Base-by-base conservation (phyloP, 92 coral and sea anemone genomes). In the Zoanthus sociatus region DNA sequence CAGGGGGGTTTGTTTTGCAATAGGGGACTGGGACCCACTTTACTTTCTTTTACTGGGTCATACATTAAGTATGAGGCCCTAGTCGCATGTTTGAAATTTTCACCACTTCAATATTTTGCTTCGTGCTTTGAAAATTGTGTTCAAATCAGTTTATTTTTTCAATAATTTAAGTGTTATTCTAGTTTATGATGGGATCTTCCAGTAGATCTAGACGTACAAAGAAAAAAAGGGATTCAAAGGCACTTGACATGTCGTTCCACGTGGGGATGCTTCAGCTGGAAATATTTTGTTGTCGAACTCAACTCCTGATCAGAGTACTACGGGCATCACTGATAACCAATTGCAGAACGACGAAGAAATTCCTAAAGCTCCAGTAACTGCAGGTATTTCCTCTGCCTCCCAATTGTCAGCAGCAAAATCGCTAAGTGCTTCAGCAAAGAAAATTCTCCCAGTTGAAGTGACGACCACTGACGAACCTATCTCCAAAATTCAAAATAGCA, bases 171-270 rank as follows among this genome's bases (percentile, higher is more conserved):
- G 78, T 33, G 3, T 1, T 74, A n/a, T 33, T 5, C 54, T 33
- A 13, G 31, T 74, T 74, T 74, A 33, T 46, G 17, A 74, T 74
- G 78, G 78, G 78, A 74, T 74, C 78, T 45, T 14, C 6, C 21
- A 74, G 78, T 42, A 74, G 78, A 74, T 74, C 78, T 33, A 74
- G 46, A 33, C 78, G 60, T 42, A 74, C 13, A 74, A 32, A 7
- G 78, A 45, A 74, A 26, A 74, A 74, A 74, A 74, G 45, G 78
- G 78, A 45, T 74, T 74, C 78, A 44, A 74, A 14, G 78, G 78
- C 78, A 33, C 51, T 74, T 53, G 78, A 42, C 16, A 9, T 12
- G 78, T 7, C 11, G n/a, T 11, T 30, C 76, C 76, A 71, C 76
- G 76, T 8, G 47, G 47, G 42, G 47, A 26, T 26, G 47, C 8